Base-by-base conservation (phyloP, 2,113 vertebrate genomes). In the Rhineura floridana region DNA sequence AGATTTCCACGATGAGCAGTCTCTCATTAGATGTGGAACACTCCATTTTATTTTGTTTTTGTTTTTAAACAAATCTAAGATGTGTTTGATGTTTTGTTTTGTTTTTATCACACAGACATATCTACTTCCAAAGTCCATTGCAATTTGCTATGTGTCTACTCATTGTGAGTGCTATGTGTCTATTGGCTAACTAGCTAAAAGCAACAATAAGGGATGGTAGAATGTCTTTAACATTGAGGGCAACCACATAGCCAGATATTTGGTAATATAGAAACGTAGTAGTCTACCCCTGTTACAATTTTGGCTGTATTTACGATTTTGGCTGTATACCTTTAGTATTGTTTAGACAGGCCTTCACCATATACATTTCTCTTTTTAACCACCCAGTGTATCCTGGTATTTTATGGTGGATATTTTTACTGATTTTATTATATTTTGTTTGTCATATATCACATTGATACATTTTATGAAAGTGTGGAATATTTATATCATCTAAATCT, bases 51-150 rank as follows among this genome's bases (percentile, higher is more conserved):
- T 65, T 65, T 65, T 25, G 21, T 44, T 77, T 77, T 30, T 48
- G 55, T n/a, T n/a, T n/a, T n/a, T n/a, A 28, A 63, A 81, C 19
- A 78, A 78, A 46, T 46, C 15, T 13, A 19, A n/a, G 10, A 3
- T 15, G 1, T 50, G 13, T 75, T 76, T 65, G 55, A 10, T 52
- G 44, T 13, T 73, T 89, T 70, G 90, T 39, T 90, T 67, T 75
- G 85, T n/a, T n/a, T n/a, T n/a, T n/a, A 86, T 0, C 39, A 1
- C 0, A 9, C 3, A 55, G 67, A 4, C 1, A 5, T 19, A 0
- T 0, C 9, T 52, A 52, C 25, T 39, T 84, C 28, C 25, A 0
- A 0, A 59, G 6, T 17, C 55, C 77, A 15, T 10, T 28, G 69
- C 65, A 50, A 80, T 4, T 39, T 76, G 8, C 44, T 1, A 0